Base-by-base conservation (phyloP, 1,140 invertebrate genomes). In the Pogonomyrmex californicus region DNA sequence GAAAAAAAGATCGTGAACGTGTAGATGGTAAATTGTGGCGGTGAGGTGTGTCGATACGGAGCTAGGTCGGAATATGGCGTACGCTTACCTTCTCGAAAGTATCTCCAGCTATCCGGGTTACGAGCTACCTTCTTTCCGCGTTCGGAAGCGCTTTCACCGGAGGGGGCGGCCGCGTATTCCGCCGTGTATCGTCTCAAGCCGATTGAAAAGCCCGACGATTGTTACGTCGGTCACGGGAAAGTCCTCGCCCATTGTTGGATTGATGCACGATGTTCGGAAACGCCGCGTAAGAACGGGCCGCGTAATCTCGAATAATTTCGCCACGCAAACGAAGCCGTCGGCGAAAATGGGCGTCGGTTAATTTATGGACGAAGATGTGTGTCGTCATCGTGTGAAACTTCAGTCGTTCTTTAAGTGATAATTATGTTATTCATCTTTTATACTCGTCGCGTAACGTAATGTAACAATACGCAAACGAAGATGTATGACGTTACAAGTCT, bases 131-230 rank as follows among this genome's bases (percentile, higher is more conserved):
- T 90, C 85, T 89, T 82, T 87, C 68, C 70, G 68, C 79, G 65
- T 78, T 82, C 87, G 86, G 88, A 83, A 86, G 68, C 90, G 90
- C 90, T 91, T 91, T 91, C 90, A 87, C 89, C 88, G 36, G 82
- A 36, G 77, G 12, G 12, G 44, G 41, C 76, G 23, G 51, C 33
- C 62, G 49, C 54, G 36, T 75, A 58, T 78, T 41, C 76, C 49
- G 44, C 41, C 65, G 65, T 78, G 63, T 85, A 66, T 87, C 86
- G 33, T 87, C 68, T 70, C 62, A 44, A 68, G 54, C 17, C 51
- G 17, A n/a, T 65, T 83, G 71, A 88, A 87, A 81, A 66, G 85
- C 38, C 38, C 38, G 66, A 86, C 79, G 44, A 83, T 79, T 60
- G 87, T 79, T 83, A 75, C 17, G 63, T 71, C 62, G 38, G 56